These are phyloP conservation scores for Todiramphus chloris DNA, from an alignment of 2,113 vertebrate species.

Conservation along the genomic window DNA sequence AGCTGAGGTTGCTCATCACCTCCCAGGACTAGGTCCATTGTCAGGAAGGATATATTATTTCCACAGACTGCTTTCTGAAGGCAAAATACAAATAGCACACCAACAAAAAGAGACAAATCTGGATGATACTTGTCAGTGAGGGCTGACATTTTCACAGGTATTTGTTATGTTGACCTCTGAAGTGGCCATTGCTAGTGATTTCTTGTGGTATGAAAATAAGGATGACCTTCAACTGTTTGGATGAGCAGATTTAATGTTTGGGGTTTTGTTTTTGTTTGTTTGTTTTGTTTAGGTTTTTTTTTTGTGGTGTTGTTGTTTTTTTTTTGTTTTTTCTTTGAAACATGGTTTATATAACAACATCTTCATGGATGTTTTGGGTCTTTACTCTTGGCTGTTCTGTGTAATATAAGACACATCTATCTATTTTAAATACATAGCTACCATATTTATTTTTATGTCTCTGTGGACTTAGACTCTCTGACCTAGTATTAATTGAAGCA, in stretches of 20 bases:
- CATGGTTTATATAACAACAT: background rate
- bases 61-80: background rate
- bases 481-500: background rate
- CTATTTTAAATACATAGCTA: background rate
- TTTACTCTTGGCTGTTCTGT: background rate
- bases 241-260: background rate
- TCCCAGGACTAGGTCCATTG: background rate
- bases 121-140: background rate
- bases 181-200: background rate
- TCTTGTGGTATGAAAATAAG: background rate
- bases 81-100: background rate
- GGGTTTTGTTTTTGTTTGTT: no score
- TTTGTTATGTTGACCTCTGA: background rate
- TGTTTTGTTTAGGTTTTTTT: background rate
- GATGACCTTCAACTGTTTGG: background rate
- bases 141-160: background rate
- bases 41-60: background rate
- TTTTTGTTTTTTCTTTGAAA: background rate
- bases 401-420: background rate
- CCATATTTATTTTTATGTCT: background rate
- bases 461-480: background rate
- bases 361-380: background rate
- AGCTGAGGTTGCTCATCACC: background rate
- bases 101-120: background rate
- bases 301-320: no score